Evolutionary conservation across 1,140 invertebrate genomes (phyloP).

Genomic region (Bicyclus anynana): DNA sequence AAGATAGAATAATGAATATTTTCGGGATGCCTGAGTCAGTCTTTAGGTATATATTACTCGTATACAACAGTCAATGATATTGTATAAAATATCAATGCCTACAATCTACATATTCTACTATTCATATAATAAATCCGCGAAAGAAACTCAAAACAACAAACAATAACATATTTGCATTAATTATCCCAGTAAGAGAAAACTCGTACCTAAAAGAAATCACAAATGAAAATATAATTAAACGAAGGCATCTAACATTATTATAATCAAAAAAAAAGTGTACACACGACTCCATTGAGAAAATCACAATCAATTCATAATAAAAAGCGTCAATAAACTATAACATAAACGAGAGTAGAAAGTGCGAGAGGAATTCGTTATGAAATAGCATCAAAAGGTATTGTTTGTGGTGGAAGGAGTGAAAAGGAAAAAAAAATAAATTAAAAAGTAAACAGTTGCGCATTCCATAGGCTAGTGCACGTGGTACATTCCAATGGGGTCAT

Average conservation of each 20-base stretch:
- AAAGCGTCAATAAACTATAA: constrained; percentile 22
- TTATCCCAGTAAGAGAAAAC: no score
- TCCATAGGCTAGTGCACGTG: constrained; percentile 70
- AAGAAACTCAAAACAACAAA: no score
- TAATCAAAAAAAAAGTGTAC: background rate
- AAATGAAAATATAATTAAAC: no score
- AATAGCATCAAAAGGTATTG: constrained; percentile 59
- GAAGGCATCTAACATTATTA: background rate
- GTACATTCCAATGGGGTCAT: constrained; percentile 72
- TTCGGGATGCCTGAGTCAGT: no score
- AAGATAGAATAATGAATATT: no score
- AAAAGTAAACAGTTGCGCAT: constrained; percentile 74
- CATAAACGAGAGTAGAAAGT: constrained; percentile 24
- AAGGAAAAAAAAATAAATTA: constrained; percentile 42
- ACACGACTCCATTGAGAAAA: background rate
- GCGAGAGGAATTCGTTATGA: constrained; percentile 26
- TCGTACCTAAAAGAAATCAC: no score
- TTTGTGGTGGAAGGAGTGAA: constrained; percentile 47
- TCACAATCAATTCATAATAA: constrained; percentile 16
- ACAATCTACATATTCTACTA: no score
- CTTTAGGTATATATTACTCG: no score
- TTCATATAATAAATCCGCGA: no score
- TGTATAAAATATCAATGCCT: no score
- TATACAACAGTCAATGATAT: no score
- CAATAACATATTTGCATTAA: no score